Evolutionary conservation across 30 jellyfish, hydroid and myxozoan genomes (phyloP).

Genomic region (Turritopsis rubra): DNA sequence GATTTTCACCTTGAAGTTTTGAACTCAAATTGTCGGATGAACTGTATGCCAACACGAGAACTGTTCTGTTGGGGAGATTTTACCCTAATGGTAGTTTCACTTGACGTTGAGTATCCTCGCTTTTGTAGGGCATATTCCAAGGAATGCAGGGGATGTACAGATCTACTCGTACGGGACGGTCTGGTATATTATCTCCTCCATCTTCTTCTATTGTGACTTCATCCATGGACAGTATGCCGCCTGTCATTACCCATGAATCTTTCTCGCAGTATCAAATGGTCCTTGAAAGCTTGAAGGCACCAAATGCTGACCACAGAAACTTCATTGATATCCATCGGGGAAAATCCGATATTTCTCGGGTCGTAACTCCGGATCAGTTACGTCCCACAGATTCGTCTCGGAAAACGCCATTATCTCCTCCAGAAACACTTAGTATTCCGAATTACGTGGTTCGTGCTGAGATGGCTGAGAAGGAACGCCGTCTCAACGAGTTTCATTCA

Average conservation of each 20-base stretch:
- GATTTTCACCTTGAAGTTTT: too few relatives aligned
- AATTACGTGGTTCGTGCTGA: conserved; percentile 5
- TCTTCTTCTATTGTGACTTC: neutral
- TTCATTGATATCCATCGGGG: conserved; percentile 2
- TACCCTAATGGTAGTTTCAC: too few relatives aligned
- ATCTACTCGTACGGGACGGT: neutral
- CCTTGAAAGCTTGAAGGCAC: neutral
- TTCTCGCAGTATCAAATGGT: neutral
- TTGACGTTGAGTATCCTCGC: neutral
- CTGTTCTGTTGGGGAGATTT: too few relatives aligned
- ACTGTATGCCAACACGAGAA: too few relatives aligned
- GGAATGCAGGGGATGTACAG: neutral
- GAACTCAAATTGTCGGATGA: too few relatives aligned
- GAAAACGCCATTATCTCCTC: conserved; percentile 18
- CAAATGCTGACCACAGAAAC: neutral
- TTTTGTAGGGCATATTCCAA: neutral
- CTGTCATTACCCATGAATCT: neutral
- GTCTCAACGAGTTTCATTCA: neutral
- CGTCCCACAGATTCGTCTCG: conserved; percentile 4
- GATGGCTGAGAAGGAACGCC: conserved; percentile 13
- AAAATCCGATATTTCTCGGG: conserved; percentile 15
- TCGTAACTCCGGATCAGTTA: neutral
- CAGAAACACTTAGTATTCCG: conserved; percentile 8
- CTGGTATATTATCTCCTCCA: neutral
- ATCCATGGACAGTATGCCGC: neutral